Conservation (phyloP, 2,797 vertebrate genomes). For the Paratrypauchen microcephalus region DNA sequence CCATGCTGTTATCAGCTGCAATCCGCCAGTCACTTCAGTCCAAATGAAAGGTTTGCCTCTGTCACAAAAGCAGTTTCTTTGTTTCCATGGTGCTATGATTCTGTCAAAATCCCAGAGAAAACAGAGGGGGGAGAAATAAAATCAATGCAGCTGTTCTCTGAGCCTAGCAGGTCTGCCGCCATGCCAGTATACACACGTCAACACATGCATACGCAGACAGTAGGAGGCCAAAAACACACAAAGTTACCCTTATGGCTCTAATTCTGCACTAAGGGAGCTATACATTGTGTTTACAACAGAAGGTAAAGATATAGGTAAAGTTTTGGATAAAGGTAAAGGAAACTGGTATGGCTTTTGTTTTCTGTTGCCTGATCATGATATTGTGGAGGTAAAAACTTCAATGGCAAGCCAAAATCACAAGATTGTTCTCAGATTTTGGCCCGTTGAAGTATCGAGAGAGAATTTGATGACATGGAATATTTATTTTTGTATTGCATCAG, state of each 20-base stretch:
- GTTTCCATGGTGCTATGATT: slow-evolving; percentile 94
- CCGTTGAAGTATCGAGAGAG: not conserved
- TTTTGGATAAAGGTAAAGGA: not conserved
- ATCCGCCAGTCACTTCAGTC: slow-evolving; percentile 68
- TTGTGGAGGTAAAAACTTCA: not conserved
- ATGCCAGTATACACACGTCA: slow-evolving; percentile 42
- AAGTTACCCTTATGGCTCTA: slow-evolving; percentile 25
- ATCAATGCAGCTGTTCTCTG: slow-evolving; percentile 83
- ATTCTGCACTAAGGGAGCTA: not conserved
- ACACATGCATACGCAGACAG: slow-evolving; percentile 43
- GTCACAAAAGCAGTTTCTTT: slow-evolving; percentile 82
- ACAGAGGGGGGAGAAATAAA: slow-evolving; percentile 79
- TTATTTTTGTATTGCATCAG: not conserved
- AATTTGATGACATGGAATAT: not conserved
- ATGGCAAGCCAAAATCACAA: not conserved
- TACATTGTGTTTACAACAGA: slow-evolving; percentile 22
- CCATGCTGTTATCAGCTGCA: slow-evolving; percentile 75
- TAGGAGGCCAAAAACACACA: slow-evolving; percentile 27
- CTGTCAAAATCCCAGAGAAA: slow-evolving; percentile 94
- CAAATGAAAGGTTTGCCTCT: slow-evolving; percentile 78
- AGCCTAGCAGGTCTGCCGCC: slow-evolving; percentile 57
- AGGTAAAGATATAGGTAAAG: slow-evolving; percentile 5
- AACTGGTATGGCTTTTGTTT: not conserved
- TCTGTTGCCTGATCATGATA: not conserved
- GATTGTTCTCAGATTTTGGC: not conserved